These are phyloP conservation scores for pig (Sus scrofa) DNA, from an alignment of 2,113 vertebrate genomes.

Conservation along the genomic window T2T-Sscrofa CM000827.6:38200001-38200500, in stretches of 20 bases:
- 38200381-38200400: background rate
- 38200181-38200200: constrained; percentile 31
- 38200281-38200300: background rate
- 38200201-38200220: background rate
- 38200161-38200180: background rate
- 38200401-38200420: background rate
- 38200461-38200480: background rate
- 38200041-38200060: constrained; percentile 42
- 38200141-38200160: background rate
- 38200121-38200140: background rate
- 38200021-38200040: constrained; percentile 11
- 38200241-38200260: background rate
- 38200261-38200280: constrained; percentile 38
- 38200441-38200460: background rate
- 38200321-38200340: background rate
- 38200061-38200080: constrained; percentile 16
- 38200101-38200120: background rate
- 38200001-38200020: background rate
- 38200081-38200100: background rate
- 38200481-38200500: background rate
- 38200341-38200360: background rate
- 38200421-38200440: background rate
- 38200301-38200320: background rate
- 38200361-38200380: background rate
- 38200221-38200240: background rate